phyloP scores from a whole-genome alignment of 1,140 invertebrate genomes.

The Orchestia grillus region DNA sequence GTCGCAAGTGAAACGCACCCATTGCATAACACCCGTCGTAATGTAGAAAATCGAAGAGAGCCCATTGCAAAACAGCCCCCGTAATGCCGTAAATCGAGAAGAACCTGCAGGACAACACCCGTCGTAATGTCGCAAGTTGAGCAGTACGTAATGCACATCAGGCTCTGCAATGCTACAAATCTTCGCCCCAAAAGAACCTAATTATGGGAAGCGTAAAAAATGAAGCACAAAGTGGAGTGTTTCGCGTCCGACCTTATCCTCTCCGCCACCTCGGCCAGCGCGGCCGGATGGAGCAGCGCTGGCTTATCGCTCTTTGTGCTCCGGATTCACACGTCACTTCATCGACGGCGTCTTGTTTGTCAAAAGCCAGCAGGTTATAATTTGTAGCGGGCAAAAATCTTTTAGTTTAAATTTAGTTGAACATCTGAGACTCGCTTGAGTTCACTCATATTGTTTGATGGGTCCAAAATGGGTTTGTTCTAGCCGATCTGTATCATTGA shows the following conservation, averaged over 20 bases:
- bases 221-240: not conserved
- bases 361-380: not conserved
- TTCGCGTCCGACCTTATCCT: not conserved
- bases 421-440: not conserved
- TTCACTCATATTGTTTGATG: not conserved
- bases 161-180: not conserved
- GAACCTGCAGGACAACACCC: not conserved
- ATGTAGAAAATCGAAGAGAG: no score
- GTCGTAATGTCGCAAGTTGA: not conserved
- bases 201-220: not conserved
- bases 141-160: no score
- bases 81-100: not conserved
- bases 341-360: slow-evolving; percentile 14
- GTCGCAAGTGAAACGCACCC: no score
- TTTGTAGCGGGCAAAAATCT: not conserved
- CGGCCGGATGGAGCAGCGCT: not conserved
- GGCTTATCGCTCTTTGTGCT: slow-evolving; percentile 28
- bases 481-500: not conserved
- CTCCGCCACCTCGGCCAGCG: not conserved
- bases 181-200: not conserved
- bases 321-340: slow-evolving; percentile 18
- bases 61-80: no score
- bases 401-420: not conserved
- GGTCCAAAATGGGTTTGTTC: not conserved
- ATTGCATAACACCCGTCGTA: no score